A percentile compares a stretch with the other conserved stretches of the same genome.
phyloP scores from a whole-genome alignment of 1,140 invertebrate species.

The Caenorhabditis inopinata region DNA sequence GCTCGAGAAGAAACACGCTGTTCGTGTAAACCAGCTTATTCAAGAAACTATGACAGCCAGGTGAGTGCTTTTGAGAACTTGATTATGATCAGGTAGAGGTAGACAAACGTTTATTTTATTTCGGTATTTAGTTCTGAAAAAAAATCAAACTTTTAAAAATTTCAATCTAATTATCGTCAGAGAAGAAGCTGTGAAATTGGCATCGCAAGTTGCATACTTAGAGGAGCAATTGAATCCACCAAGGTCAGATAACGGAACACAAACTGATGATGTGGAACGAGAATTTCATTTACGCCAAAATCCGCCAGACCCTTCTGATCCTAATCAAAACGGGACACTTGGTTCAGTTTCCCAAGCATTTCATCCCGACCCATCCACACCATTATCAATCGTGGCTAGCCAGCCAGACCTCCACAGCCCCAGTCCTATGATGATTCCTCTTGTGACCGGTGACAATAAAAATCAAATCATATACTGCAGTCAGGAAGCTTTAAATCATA shows the following conservation, averaged over 20 bases:
- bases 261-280: slow-evolving; percentile 41
- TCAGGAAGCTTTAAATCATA: slow-evolving; percentile 52
- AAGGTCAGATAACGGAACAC: slow-evolving; percentile 37
- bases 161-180: slow-evolving; percentile 16
- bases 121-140: too few species aligned
- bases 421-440: neutral
- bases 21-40: slow-evolving; percentile 57
- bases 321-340: neutral
- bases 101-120: too few species aligned
- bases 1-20: slow-evolving; percentile 58
- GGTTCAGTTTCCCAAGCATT: slow-evolving; percentile 1
- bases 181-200: slow-evolving; percentile 33
- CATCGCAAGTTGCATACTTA: slow-evolving; percentile 1
- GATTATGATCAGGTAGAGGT: too few species aligned
- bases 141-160: too few species aligned
- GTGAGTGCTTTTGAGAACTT: slow-evolving; percentile 5
- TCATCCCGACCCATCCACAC: neutral
- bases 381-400: neutral
- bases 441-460: slow-evolving; percentile 7
- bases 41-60: slow-evolving; percentile 60
- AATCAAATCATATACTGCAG: slow-evolving; percentile 41
- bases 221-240: slow-evolving; percentile 33
- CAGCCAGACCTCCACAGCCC: slow-evolving; percentile 5
- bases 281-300: slow-evolving; percentile 3
- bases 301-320: neutral